A percentile compares a stretch with the other conserved stretches of the same genome.
phyloP scores from a whole-genome alignment of 2,888 invertebrate species.

The Eristalis intricaria region DNA sequence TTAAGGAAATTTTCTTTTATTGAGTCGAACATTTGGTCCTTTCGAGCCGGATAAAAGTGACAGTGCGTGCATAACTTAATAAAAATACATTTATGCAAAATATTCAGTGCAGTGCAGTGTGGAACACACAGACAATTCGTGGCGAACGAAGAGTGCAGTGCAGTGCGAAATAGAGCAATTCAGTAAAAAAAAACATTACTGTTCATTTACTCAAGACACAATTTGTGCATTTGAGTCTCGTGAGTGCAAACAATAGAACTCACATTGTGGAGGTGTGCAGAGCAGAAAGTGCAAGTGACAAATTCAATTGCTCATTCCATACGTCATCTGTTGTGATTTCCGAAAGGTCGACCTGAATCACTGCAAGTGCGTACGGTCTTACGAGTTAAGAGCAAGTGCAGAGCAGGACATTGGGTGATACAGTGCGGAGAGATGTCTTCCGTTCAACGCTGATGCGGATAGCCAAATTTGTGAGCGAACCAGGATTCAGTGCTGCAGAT shows the following conservation, averaged over 20 bases:
- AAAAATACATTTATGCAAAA: neutral
- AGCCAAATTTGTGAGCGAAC: no score
- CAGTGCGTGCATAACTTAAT: neutral
- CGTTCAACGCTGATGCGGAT: conserved; percentile 6
- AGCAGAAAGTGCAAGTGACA: neutral
- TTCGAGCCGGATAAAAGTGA: neutral
- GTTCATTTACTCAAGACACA: neutral
- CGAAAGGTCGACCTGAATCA: conserved; percentile 29
- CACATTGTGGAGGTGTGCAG: neutral
- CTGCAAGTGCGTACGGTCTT: conserved; percentile 5
- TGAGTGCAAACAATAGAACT: neutral
- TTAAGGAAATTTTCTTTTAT: neutral
- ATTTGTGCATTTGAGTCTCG: conserved; percentile 1
- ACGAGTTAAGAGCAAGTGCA: neutral
- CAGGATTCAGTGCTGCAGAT: neutral
- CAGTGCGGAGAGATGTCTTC: conserved; percentile 9
- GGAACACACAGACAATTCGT: neutral
- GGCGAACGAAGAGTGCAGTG: neutral
- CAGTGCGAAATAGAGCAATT: conserved; percentile 1
- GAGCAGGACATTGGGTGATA: conserved; percentile 11
- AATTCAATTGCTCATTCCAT: no score
- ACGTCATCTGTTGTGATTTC: no score
- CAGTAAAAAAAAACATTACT: neutral
- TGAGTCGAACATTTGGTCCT: conserved; percentile 1
- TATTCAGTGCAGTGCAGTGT: neutral